Evolutionary conservation across 37 sponge, comb jelly and placozoan genomes (phyloP).

Genomic region (Geodia barretti): DNA sequence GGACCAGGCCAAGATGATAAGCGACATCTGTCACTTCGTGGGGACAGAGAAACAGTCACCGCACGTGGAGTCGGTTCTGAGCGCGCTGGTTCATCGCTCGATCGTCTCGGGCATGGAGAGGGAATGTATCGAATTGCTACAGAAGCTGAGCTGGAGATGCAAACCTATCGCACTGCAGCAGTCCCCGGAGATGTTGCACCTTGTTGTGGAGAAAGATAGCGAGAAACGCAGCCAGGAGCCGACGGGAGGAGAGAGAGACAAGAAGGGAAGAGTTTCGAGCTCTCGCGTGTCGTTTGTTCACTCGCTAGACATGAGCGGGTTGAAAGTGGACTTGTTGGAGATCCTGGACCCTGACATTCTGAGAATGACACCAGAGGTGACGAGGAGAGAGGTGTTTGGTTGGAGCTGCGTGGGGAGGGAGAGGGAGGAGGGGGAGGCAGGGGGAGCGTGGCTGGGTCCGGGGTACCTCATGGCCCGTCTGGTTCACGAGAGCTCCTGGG

Average conservation of each 20-base stretch:
- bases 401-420: not conserved
- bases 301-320: slow-evolving; percentile 27
- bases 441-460: slow-evolving; percentile 6
- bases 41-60: not conserved
- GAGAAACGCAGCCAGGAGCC: not conserved
- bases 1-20: not conserved
- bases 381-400: slow-evolving; percentile 31
- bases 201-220: not conserved
- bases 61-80: slow-evolving; percentile 17
- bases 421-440: not conserved
- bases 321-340: slow-evolving; percentile 48
- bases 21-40: not conserved
- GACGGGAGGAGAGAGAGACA: not conserved
- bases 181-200: slow-evolving; percentile 3
- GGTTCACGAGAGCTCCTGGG: slow-evolving; percentile 27
- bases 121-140: slow-evolving; percentile 26
- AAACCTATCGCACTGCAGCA: slow-evolving; percentile 23
- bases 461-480: slow-evolving; percentile 49
- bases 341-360: slow-evolving; percentile 54
- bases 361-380: not conserved
- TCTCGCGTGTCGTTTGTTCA: not conserved
- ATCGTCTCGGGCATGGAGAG: slow-evolving; percentile 15
- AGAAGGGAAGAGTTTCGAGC: not conserved
- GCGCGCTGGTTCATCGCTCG: slow-evolving; percentile 18
- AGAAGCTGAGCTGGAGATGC: not conserved